Base-by-base conservation (phyloP, 2,797 vertebrate species). In the Sebastes itinus region DNA sequence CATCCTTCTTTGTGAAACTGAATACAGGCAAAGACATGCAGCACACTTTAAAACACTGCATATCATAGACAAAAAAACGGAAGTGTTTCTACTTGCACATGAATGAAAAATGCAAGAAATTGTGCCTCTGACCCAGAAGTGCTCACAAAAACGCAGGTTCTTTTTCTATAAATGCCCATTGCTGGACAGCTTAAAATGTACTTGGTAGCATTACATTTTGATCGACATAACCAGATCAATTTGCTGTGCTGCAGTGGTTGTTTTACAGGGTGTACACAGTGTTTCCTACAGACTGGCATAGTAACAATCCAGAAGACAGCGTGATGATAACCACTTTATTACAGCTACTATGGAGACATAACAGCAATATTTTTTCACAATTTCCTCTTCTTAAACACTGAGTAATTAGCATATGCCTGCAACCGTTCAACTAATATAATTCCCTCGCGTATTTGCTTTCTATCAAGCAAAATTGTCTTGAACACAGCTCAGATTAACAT, bases 1-100 rank as follows among this genome's bases (percentile, higher is more conserved):
- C 59, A 81, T 88, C 79, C 65, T 77, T 70, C 85, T 84, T 85
- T 86, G 71, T 83, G 72, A 76, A 87, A 87, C 11, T 18, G 72
- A 84, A 86, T 60, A 75, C 75, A 85, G 56, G 76, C 73, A 68
- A 82, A 75, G 66, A 78, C 78, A 73, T 78, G 74, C 28, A 78
- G 66, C 71, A 72, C 77, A 33, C 33, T 87, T 73, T 56, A 73
- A 86, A 82, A 77, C 70, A 76, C 54, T 33, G 72, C 74, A 84
- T 69, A 65, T 35, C 60, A 72, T 38, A 32, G 52, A 32, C 66
- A 42, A 62, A 55, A 55, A 62, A 62, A 62, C 30, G 2, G 20
- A 77, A 22, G 25, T 62, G 38, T 63, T 75, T 66, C 30, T 64
- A 14, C 64, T 58, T 68, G 27, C 14, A 59, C 10, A 22, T 59